Conservation (phyloP, 2,888 invertebrate genomes). For the Drepana falcataria region DNA sequence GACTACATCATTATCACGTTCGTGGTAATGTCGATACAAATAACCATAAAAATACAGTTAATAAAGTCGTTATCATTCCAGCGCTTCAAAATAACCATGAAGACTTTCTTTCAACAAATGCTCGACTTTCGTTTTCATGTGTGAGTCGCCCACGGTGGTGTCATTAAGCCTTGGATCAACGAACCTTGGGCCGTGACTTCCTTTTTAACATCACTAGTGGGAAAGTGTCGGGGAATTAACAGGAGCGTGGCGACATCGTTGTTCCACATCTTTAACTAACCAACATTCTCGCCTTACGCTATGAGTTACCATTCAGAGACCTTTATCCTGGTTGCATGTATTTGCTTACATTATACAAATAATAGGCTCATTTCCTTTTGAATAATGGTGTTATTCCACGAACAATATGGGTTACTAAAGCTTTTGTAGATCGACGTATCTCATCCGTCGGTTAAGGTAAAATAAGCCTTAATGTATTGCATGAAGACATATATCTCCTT, state of each 20-base stretch:
- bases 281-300: slow-evolving; percentile 14
- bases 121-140: slow-evolving; percentile 56
- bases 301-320: slow-evolving; percentile 2
- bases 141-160: slow-evolving; percentile 23
- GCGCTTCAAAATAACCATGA: slow-evolving; percentile 17
- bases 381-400: neutral
- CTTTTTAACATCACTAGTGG: slow-evolving; percentile 64
- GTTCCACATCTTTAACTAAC: slow-evolving; percentile 51
- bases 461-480: no score
- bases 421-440: neutral
- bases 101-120: slow-evolving; percentile 34
- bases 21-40: neutral
- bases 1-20: no score
- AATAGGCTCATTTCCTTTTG: slow-evolving; percentile 12
- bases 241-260: slow-evolving; percentile 61
- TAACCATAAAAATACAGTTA: slow-evolving; percentile 38
- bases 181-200: slow-evolving; percentile 70
- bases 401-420: no score
- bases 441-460: neutral
- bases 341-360: slow-evolving; percentile 48
- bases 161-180: slow-evolving; percentile 42
- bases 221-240: slow-evolving; percentile 65
- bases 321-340: slow-evolving; percentile 46
- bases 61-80: slow-evolving; percentile 31
- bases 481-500: no score